These are phyloP conservation scores for Heteronetta atricapilla DNA, from an alignment of 2,113 vertebrate species.

Conservation along the genomic window DNA sequence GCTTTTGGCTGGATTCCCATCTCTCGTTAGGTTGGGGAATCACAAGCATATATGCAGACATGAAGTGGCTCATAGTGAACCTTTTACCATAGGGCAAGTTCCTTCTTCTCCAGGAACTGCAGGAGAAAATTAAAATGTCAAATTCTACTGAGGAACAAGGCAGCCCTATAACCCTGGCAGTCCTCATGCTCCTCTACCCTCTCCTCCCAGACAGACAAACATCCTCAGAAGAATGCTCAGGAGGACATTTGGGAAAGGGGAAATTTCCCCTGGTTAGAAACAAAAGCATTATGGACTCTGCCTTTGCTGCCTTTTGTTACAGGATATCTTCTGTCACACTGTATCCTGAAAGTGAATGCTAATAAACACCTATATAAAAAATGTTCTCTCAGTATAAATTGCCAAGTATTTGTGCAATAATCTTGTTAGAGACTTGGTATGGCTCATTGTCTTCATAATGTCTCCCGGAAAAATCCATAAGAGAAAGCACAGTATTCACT, in stretches of 20 bases:
- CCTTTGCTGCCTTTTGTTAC: neutral
- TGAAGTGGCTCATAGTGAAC: rapidly evolving
- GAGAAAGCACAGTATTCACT: neutral
- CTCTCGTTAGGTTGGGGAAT: neutral
- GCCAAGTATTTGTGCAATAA: neutral
- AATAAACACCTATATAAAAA: neutral
- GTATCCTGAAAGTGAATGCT: neutral
- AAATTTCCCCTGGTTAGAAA: neutral
- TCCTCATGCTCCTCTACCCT: neutral
- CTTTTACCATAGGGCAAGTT: neutral
- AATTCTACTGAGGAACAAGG: neutral
- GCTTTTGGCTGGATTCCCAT: conserved; percentile 17
- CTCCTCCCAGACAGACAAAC: neutral
- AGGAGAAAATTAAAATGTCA: neutral
- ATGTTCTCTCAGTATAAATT: neutral
- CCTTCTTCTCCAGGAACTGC: neutral
- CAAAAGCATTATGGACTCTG: neutral
- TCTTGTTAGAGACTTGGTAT: neutral
- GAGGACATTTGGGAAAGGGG: neutral
- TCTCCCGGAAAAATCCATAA: neutral
- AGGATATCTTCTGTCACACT: neutral
- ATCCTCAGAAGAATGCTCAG: neutral
- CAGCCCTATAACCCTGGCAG: neutral
- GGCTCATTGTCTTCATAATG: neutral
- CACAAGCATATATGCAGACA: neutral